Base-by-base conservation (phyloP, 2,797 vertebrate genomes). In the Sebastes vulpes region DNA sequence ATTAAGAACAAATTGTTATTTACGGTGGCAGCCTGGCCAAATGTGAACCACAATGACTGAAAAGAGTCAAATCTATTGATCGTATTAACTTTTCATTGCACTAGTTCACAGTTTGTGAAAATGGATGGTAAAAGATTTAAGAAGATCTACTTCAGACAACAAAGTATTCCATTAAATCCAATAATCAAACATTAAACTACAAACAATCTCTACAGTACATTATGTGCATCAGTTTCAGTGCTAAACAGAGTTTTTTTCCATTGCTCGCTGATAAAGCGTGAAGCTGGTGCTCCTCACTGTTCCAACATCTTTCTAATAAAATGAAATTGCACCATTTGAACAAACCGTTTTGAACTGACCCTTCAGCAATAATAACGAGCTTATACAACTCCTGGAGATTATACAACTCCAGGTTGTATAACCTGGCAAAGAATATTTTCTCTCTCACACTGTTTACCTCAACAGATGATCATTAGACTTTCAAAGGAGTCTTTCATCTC, bases 401-500 rank as follows among this genome's bases (percentile, higher is more conserved):
- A 75, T 28, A 23, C 31, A 69, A 63, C 53, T 63, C 26, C 23
- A 11, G 29, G 25, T 46, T 71, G 32, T 32, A 9, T 25, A 46
- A 77, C 48, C 12, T 70, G 35, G 21, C 21, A 58, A 28, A 58
- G 21, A 53, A 52, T 26, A 6, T n/a, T 20, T 6, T 70, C 50
- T 56, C 26, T 12, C 23, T n/a, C 53, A 1, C 4, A 14, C 23
- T 38, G 31, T 31, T 50, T 9, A 53, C 21, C 32, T 54, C 21
- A 21, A 38, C 56, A 65, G 56, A 57, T 61, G 63, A 46, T 76
- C 58, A 67, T 67, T 38, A 65, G 65, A 71, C 18, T 70, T 75
- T 83, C 65, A 78, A 74, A 78, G 59, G 75, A 68, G 0, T 4
- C 61, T 82, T 66, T 76, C 73, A 76, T 76, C 67, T 52, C 12